phyloP scores from a whole-genome alignment of 1,140 invertebrate genomes.

The Drosophila equinoxialis region DNA sequence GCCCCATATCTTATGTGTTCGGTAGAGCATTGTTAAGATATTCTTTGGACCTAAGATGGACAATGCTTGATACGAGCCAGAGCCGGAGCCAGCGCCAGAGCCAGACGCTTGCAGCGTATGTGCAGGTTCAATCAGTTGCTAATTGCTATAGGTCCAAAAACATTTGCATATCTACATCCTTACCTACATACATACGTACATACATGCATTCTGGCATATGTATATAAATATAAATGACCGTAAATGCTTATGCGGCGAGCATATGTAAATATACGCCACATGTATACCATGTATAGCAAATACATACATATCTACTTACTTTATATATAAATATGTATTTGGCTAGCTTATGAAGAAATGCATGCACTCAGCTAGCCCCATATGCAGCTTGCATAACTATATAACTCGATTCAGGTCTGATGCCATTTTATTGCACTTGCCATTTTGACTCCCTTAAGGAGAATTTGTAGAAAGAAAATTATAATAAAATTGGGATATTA shows the following conservation, averaged over 20 bases:
- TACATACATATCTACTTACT: slow-evolving; percentile 1
- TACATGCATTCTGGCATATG: neutral
- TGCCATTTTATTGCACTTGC: slow-evolving; percentile 6
- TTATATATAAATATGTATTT: neutral
- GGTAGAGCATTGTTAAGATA: slow-evolving; percentile 77
- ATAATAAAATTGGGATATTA: neutral
- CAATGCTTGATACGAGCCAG: slow-evolving; percentile 53
- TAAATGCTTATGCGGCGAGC: slow-evolving; percentile 44
- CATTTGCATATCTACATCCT: slow-evolving; percentile 30
- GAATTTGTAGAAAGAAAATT: neutral
- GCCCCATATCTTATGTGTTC: slow-evolving; percentile 64
- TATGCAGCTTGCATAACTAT: slow-evolving; percentile 1
- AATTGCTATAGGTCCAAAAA: slow-evolving; percentile 71
- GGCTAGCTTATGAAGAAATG: slow-evolving; percentile 2
- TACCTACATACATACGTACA: slow-evolving; percentile 7
- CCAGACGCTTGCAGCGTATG: slow-evolving; percentile 47
- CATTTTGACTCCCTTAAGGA: neutral
- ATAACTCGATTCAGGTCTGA: slow-evolving; percentile 8
- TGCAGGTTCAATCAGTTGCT: slow-evolving; percentile 79
- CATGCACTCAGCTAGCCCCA: slow-evolving; percentile 4
- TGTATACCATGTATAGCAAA: neutral
- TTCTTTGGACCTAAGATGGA: slow-evolving; percentile 75
- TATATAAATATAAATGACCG: slow-evolving; percentile 17
- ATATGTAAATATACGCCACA: slow-evolving; percentile 45
- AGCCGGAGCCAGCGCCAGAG: slow-evolving; percentile 21